Percentiles rank a stretch among this genome's conserved stretches.
Conservation (phyloP, 1,140 invertebrate genomes). For the Himalopsyche phryganea region DNA sequence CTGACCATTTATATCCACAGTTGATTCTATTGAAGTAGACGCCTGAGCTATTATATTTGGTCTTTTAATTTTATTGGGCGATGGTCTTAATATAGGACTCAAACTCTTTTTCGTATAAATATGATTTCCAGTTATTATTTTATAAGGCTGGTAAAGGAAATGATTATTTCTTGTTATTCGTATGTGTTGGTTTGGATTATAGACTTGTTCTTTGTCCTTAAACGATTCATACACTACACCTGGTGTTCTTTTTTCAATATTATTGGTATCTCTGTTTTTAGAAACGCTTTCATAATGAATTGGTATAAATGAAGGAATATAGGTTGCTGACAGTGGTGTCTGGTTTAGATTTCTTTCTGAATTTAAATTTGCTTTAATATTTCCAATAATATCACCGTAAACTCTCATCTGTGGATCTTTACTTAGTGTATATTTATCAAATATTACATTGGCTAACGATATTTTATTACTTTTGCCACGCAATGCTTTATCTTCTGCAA, state of each 20-base stretch:
- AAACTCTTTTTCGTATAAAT: slow-evolving; percentile 44
- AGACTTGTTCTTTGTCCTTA: slow-evolving; percentile 36
- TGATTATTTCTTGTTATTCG: slow-evolving; percentile 43
- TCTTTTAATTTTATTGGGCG: slow-evolving; percentile 45
- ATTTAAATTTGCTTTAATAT: slow-evolving; percentile 33
- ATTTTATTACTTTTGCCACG: slow-evolving; percentile 7
- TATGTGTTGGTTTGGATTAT: slow-evolving; percentile 18
- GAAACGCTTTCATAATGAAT: slow-evolving; percentile 6
- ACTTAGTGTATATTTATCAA: slow-evolving; percentile 24
- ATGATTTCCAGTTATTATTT: slow-evolving; percentile 44
- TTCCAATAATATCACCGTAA: slow-evolving; percentile 37
- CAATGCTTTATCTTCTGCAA: too few species aligned
- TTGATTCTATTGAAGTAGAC: slow-evolving; percentile 34
- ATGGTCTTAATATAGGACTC: slow-evolving; percentile 44
- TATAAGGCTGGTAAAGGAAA: slow-evolving; percentile 49
- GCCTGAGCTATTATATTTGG: slow-evolving; percentile 42
- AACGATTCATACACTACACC: slow-evolving; percentile 26
- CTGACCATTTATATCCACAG: slow-evolving; percentile 38
- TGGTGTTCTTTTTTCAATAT: not conserved
- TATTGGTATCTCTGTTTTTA: slow-evolving; percentile 6
- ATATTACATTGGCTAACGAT: slow-evolving; percentile 16
- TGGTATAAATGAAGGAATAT: not conserved
- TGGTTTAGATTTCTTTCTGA: not conserved
- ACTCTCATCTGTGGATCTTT: slow-evolving; percentile 30
- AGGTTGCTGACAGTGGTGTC: not conserved